phyloP scores from a whole-genome alignment of 2,797 vertebrate species.

The Streptopelia turtur region DNA sequence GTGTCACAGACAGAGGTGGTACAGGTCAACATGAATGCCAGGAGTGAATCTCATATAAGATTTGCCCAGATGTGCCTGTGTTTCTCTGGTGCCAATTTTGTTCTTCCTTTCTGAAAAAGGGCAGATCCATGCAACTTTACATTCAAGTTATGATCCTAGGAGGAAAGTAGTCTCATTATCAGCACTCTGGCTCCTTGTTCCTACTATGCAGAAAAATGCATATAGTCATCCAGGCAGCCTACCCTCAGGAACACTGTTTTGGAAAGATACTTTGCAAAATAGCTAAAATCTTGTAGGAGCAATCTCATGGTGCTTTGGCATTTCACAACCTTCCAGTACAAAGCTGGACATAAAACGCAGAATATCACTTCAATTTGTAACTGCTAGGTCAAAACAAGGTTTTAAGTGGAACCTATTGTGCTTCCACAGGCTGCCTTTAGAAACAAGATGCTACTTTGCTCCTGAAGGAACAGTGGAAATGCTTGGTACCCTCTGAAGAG shows the following conservation, averaged over 20 bases:
- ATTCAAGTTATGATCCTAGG: not conserved
- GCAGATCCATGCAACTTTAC: not conserved
- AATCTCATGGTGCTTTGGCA: not conserved
- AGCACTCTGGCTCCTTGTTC: not conserved
- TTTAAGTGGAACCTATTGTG: not conserved
- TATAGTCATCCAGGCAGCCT: not conserved
- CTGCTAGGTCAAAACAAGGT: not conserved
- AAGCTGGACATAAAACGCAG: not conserved
- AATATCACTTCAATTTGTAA: not conserved
- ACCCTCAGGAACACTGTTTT: not conserved
- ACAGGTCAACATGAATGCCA: not conserved
- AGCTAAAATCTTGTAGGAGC: not conserved
- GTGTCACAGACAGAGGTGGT: not conserved
- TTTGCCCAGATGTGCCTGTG: not conserved
- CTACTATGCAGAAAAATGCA: not conserved
- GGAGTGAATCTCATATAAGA: not conserved
- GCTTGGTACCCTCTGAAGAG: not conserved
- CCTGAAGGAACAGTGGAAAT: not conserved
- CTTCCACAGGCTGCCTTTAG: not conserved
- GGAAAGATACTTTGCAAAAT: not conserved
- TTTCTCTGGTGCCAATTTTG: not conserved
- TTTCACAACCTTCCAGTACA: not conserved
- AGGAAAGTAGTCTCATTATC: not conserved
- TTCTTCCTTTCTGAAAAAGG: not conserved
- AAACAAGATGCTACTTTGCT: not conserved